A percentile compares a stretch with the other conserved stretches of the same genome.
Conservation (phyloP, 2,113 vertebrate species). For the Semicossyphus pulcher region DNA sequence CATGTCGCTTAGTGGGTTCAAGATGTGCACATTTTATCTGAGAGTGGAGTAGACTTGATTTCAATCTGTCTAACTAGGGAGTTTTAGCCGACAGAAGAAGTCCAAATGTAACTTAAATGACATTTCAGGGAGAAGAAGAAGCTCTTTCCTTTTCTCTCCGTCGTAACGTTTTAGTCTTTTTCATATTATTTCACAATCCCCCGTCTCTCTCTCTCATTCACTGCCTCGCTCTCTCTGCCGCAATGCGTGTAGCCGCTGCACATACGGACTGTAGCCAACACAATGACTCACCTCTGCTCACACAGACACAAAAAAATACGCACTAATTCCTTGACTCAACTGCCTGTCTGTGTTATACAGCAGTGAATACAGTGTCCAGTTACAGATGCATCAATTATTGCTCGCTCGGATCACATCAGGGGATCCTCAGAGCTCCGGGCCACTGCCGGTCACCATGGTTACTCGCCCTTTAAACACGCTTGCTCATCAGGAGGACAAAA, state of each 20-base stretch:
- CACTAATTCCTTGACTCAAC: slow-evolving; percentile 22
- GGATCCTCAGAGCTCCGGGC: slow-evolving; percentile 53
- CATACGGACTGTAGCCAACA: slow-evolving; percentile 55
- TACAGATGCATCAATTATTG: slow-evolving; percentile 76
- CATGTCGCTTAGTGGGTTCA: background rate
- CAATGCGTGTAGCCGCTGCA: slow-evolving; percentile 67
- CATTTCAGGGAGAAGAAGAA: background rate
- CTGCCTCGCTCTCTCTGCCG: slow-evolving; percentile 59
- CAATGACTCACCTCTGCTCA: slow-evolving; percentile 75
- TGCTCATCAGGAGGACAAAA: slow-evolving; percentile 26
- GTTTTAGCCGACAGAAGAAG: no score
- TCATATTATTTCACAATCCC: slow-evolving; percentile 20
- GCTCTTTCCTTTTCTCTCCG: background rate
- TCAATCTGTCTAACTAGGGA: no score
- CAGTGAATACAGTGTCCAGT: slow-evolving; percentile 64
- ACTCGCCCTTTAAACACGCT: slow-evolving; percentile 59
- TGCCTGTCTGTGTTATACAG: slow-evolving; percentile 20
- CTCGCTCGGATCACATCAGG: slow-evolving; percentile 68
- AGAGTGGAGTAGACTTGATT: no score
- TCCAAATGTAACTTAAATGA: no score
- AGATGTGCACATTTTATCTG: background rate
- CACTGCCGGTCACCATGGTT: slow-evolving; percentile 65
- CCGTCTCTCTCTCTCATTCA: slow-evolving; percentile 39
- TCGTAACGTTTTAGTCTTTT: background rate
- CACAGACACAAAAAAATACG: slow-evolving; percentile 35